These are phyloP conservation scores for Hirundo rustica DNA, from an alignment of 2,797 vertebrate genomes.

Conservation along the genomic window DNA sequence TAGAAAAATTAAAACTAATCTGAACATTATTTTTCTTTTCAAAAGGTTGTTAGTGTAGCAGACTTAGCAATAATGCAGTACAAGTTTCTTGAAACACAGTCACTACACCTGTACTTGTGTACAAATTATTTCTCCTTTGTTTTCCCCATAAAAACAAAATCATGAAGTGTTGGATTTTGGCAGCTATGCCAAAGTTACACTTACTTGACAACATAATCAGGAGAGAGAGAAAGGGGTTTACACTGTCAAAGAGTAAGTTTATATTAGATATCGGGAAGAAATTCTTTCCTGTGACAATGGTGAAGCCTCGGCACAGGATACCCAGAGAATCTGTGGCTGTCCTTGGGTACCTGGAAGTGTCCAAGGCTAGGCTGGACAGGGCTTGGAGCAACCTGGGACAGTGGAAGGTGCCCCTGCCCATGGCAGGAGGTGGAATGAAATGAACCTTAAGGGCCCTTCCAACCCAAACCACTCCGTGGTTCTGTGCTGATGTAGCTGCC, in stretches of 20 bases:
- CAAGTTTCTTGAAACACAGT: neutral
- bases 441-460: neutral
- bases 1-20: neutral
- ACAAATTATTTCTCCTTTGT: neutral
- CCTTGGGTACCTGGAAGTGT: neutral
- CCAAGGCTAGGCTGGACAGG: accelerated
- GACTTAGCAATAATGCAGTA: neutral
- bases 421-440: neutral
- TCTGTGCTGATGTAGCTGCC: neutral
- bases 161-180: neutral
- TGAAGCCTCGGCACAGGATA: accelerated
- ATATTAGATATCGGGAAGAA: neutral
- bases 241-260: neutral
- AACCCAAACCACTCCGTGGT: neutral
- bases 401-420: neutral
- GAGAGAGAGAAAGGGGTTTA: neutral
- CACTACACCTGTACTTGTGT: neutral
- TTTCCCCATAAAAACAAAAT: neutral
- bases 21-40: neutral
- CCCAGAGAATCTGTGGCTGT: neutral
- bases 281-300: neutral
- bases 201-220: neutral
- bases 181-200: neutral
- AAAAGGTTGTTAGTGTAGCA: neutral
- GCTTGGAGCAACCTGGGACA: neutral